phyloP scores from a whole-genome alignment of 35 echinoderm and acorn worm genomes.

The Diadema setosum region DNA sequence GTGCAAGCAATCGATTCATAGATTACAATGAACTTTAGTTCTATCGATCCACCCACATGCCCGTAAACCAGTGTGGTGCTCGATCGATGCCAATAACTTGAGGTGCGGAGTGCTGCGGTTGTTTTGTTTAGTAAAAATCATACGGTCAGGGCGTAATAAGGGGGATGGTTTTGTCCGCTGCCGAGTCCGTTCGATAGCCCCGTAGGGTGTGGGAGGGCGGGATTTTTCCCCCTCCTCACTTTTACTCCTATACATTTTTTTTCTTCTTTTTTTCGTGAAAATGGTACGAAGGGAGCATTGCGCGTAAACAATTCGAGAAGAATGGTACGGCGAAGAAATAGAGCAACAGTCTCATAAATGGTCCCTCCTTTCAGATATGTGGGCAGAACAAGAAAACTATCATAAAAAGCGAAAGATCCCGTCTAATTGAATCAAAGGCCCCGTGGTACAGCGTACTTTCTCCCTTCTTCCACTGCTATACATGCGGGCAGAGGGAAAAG shows the following conservation, averaged over 20 bases:
- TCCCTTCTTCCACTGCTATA: no score
- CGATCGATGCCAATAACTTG: neutral
- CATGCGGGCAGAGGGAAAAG: no score
- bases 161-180: no score
- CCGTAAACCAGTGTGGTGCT: neutral
- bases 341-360: neutral
- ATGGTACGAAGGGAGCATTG: neutral
- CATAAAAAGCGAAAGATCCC: neutral
- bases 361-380: no score
- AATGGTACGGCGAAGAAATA: neutral
- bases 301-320: neutral
- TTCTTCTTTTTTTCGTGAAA: conserved; percentile 4
- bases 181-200: no score
- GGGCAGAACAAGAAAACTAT: neutral
- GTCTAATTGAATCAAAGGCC: conserved; percentile 3
- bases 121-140: conserved; percentile 23
- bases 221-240: no score
- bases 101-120: neutral
- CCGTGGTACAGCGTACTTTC: neutral
- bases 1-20: conserved; percentile 19
- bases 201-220: no score
- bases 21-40: conserved; percentile 8
- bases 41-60: neutral
- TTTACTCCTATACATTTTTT: no score
- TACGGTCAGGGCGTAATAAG: neutral